Percentiles rank a stretch among this genome's conserved stretches.
These are phyloP conservation scores for Drosophila paracracens DNA, from an alignment of 2,888 invertebrate species.

Conservation along the genomic window DNA sequence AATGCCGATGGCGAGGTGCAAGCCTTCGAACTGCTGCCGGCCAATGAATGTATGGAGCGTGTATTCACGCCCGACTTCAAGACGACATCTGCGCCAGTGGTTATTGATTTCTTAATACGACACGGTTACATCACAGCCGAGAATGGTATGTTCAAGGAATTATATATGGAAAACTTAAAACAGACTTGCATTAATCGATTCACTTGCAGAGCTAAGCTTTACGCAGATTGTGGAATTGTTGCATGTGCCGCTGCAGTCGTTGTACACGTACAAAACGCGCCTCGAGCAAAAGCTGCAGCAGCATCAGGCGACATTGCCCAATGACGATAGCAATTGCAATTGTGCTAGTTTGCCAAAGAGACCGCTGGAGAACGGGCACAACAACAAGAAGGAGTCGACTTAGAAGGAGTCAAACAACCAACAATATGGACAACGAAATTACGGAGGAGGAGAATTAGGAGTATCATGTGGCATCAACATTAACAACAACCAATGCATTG, in stretches of 20 bases:
- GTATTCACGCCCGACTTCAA: slow-evolving; percentile 94
- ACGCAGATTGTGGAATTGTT: slow-evolving; percentile 93
- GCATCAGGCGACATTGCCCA: slow-evolving; percentile 41
- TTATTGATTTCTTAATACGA: slow-evolving; percentile 96
- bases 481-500: slow-evolving; percentile 28
- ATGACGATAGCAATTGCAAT: slow-evolving; percentile 61
- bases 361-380: slow-evolving; percentile 78
- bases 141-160: slow-evolving; percentile 87
- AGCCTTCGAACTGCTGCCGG: slow-evolving; percentile 93
- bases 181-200: not conserved
- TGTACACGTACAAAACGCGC: slow-evolving; percentile 87
- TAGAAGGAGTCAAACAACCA: slow-evolving; percentile 28
- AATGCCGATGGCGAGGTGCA: slow-evolving; percentile 98
- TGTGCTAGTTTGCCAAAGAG: slow-evolving; percentile 52
- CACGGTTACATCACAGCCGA: slow-evolving; percentile 95
- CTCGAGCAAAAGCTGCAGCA: slow-evolving; percentile 73
- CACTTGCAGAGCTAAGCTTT: slow-evolving; percentile 91
- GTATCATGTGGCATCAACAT: slow-evolving; percentile 3
- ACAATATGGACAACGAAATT: slow-evolving; percentile 39
- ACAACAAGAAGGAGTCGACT: slow-evolving; percentile 62
- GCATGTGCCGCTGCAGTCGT: slow-evolving; percentile 94
- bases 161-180: not conserved
- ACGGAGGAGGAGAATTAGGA: slow-evolving; percentile 5
- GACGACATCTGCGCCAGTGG: slow-evolving; percentile 96
- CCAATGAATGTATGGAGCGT: slow-evolving; percentile 92